Base-by-base conservation (phyloP, 2,888 invertebrate species). In the Trissoscelio sp. region DNA sequence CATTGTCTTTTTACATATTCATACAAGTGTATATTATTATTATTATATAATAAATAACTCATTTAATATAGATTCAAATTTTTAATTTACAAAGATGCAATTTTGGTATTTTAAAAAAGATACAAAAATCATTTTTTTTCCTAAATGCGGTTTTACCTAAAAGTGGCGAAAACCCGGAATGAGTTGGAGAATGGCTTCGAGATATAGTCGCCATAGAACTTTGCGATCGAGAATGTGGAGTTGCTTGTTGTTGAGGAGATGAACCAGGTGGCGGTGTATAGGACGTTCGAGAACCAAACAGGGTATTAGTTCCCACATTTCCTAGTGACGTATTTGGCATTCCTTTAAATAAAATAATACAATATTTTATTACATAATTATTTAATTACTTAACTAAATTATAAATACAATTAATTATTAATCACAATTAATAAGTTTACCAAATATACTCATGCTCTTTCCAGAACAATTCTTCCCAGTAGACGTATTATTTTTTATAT, bases 181-280 rank as follows among this genome's bases (percentile, higher is more conserved):
- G 88, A 2, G 89, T 91, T 0, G 91, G 91, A 9, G 91, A 91
- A 67, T 91, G 91, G 79, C 91, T 90, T 20, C 91, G 92, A 85
- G 93, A 93, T 82, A 93, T 91, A 9, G 92, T 89, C 22, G 93
- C 92, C 92, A 93, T 92, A 11, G 93, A 92, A 86, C 92, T 93
- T 57, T 92, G 92, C 1, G 93, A 92, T 81, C 92, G 91, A 3
- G 93, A 92, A 66, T 91, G 90, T 24, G 89, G 90, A 7, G 86
- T 87, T 39, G 86, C 88, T 46, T 86, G 86, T 31, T 86, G 86
- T 53, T 89, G 90, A 3, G 89, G 86, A 5, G 88, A 86, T 6
- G 84, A 84, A n/a, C 86, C 88, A 0, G 89, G 88, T 31, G 87
- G 87, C 2, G 89, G 88, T 5, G 88, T 88, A 20, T 90, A 90